Evolutionary conservation across 1,140 invertebrate species (phyloP).

Genomic region (Meloidogyne hapla): DNA sequence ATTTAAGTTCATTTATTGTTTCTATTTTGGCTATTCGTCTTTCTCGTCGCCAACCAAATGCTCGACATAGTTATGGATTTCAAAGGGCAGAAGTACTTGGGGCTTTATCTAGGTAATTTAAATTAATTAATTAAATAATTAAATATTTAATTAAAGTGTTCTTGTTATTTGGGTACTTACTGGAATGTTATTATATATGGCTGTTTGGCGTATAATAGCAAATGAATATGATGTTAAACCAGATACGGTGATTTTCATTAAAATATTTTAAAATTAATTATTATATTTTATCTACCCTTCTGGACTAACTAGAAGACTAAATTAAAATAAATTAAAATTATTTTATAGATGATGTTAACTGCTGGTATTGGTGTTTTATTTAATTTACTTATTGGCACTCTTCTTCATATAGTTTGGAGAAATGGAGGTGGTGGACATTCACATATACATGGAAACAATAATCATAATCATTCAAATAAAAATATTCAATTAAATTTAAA

Average conservation of each 20-base stretch:
- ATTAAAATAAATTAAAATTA: slow-evolving; percentile 64
- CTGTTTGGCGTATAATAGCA: slow-evolving; percentile 79
- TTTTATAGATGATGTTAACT: slow-evolving; percentile 81
- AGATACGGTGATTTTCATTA: slow-evolving; percentile 7
- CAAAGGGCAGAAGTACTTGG: slow-evolving; percentile 74
- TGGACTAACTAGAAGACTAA: background rate
- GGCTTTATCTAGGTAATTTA: slow-evolving; percentile 57
- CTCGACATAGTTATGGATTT: slow-evolving; percentile 76
- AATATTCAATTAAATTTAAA: slow-evolving; percentile 1
- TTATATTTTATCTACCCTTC: too few species aligned
- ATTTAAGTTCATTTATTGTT: slow-evolving; percentile 95
- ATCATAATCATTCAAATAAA: background rate
- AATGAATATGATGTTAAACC: slow-evolving; percentile 82
- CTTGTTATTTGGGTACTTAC: slow-evolving; percentile 96
- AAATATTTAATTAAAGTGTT: slow-evolving; percentile 78
- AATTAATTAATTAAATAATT: background rate
- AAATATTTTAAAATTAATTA: background rate
- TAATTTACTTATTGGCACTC: slow-evolving; percentile 80
- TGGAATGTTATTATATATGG: slow-evolving; percentile 86
- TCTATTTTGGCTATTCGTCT: slow-evolving; percentile 89
- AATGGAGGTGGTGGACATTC: slow-evolving; percentile 8
- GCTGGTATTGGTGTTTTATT: slow-evolving; percentile 84
- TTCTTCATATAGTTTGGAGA: slow-evolving; percentile 43
- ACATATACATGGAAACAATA: background rate
- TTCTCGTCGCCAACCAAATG: slow-evolving; percentile 79